A percentile compares a stretch with the other conserved stretches of the same genome.
phyloP scores from a whole-genome alignment of 2,888 invertebrate genomes.

The Papilio gigon region DNA sequence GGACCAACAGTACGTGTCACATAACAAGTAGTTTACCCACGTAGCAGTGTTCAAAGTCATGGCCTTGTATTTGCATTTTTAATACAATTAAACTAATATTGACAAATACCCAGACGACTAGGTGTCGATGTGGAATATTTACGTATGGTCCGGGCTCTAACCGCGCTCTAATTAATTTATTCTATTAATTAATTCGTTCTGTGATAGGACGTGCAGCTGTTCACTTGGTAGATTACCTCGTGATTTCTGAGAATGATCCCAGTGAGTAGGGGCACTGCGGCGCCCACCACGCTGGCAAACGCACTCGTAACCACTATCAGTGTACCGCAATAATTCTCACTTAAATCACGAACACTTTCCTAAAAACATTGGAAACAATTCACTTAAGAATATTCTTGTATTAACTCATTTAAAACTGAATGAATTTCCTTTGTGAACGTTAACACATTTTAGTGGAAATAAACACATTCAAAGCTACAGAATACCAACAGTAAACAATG shows the following conservation, averaged over 20 bases:
- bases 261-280: conserved; percentile 57
- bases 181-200: not conserved
- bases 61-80: not conserved
- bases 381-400: not conserved
- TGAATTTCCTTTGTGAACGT: no score
- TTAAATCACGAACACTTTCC: conserved; percentile 66
- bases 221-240: conserved; percentile 50
- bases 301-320: conserved; percentile 59
- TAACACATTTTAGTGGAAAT: no score
- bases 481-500: no score
- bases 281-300: conserved; percentile 59
- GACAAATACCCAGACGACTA: no score
- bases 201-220: not conserved
- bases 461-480: no score
- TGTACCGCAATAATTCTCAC: conserved; percentile 64
- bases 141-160: not conserved
- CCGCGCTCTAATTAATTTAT: no score
- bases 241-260: conserved; percentile 59
- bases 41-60: not conserved
- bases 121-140: not conserved
- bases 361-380: conserved; percentile 47
- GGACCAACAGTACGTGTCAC: conserved; percentile 41
- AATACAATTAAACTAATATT: no score
- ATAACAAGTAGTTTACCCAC: not conserved
- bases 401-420: no score